phyloP scores from a whole-genome alignment of 2,113 vertebrate genomes.

The Castor canadensis region DNA sequence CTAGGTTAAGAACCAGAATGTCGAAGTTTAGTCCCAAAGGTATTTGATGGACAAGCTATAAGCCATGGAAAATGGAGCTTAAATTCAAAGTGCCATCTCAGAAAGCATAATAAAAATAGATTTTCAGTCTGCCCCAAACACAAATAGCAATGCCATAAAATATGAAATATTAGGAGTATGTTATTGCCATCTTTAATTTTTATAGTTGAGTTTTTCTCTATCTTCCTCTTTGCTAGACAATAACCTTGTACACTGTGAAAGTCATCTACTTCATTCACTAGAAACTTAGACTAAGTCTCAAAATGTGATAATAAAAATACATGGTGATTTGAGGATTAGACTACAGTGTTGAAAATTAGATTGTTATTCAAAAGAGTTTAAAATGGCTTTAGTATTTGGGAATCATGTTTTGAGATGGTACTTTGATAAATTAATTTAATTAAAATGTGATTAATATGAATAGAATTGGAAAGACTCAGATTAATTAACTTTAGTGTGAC shows the following conservation, averaged over 20 bases:
- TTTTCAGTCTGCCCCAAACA: conserved; percentile 71
- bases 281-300: neutral
- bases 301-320: neutral
- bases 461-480: neutral
- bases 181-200: conserved; percentile 73
- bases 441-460: neutral
- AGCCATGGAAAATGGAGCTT: conserved; percentile 72
- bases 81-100: conserved; percentile 76
- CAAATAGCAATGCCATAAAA: conserved; percentile 71
- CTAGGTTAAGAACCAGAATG: conserved; percentile 54
- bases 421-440: neutral
- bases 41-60: conserved; percentile 62
- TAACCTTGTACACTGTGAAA: neutral
- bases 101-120: conserved; percentile 76
- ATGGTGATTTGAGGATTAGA: neutral
- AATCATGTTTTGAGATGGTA: neutral
- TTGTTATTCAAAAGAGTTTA: neutral
- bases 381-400: neutral
- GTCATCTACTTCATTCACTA: neutral
- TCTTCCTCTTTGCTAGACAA: conserved; percentile 46
- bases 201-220: conserved; percentile 45
- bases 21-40: conserved; percentile 71
- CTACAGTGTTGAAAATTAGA: neutral
- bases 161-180: conserved; percentile 64
- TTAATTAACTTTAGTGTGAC: neutral